Evolutionary conservation across 1,140 invertebrate genomes (phyloP).

Genomic region (Tribolium madens): DNA sequence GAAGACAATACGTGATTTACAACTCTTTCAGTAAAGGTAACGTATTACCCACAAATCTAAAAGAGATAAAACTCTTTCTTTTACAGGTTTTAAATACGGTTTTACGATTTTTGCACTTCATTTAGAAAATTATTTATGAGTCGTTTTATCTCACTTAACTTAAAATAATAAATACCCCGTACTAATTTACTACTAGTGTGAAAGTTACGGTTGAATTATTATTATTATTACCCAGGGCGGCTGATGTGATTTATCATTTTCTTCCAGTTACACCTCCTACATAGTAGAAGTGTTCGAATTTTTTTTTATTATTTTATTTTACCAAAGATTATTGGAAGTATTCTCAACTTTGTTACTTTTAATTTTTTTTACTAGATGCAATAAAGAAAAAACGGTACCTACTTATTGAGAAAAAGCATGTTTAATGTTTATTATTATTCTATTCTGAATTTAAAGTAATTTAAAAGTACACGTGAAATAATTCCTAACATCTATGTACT

Average conservation of each 20-base stretch:
- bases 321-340: too few species aligned
- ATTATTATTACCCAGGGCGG: not conserved
- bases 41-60: not conserved
- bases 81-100: not conserved
- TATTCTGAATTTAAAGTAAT: too few species aligned
- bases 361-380: too few species aligned
- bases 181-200: not conserved
- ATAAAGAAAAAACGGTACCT: too few species aligned
- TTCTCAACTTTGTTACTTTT: too few species aligned
- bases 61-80: not conserved
- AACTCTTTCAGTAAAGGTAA: not conserved
- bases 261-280: not conserved
- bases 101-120: slow-evolving; percentile 26
- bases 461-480: too few species aligned
- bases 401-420: too few species aligned
- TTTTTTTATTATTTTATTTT: too few species aligned
- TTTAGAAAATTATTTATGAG: slow-evolving; percentile 27
- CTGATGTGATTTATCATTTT: not conserved
- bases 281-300: too few species aligned
- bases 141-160: not conserved
- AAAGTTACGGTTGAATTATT: not conserved
- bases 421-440: too few species aligned
- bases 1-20: not conserved
- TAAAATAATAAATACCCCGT: not conserved
- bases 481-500: too few species aligned